Conservation (phyloP, 2,113 vertebrate genomes). For the Tyrannus savana region DNA sequence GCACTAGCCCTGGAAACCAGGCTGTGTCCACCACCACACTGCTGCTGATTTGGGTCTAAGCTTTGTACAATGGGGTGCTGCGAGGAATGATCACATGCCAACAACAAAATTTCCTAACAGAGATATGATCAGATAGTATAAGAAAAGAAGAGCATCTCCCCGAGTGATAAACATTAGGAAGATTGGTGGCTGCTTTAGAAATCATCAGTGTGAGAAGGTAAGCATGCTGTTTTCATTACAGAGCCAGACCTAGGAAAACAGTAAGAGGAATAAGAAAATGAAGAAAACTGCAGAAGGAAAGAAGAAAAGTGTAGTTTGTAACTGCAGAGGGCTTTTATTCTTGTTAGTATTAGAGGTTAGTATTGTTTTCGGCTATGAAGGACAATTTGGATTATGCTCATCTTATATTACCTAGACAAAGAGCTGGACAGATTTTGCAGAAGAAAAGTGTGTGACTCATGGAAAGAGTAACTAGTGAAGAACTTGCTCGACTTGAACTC, state of each 20-base stretch:
- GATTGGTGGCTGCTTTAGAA: not conserved
- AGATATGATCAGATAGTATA: not conserved
- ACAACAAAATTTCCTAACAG: not conserved
- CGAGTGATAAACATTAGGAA: not conserved
- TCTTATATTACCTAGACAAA: not conserved
- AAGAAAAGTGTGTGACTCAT: conserved; percentile 36
- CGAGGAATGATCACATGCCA: accelerated
- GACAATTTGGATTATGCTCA: not conserved
- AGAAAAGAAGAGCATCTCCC: not conserved
- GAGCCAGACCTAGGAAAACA: not conserved
- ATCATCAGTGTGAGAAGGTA: not conserved
- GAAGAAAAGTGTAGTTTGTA: not conserved
- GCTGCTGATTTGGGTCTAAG: not conserved
- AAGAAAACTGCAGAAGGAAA: not conserved
- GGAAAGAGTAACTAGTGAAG: conserved; percentile 54
- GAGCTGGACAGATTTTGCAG: conserved; percentile 17
- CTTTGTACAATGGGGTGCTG: not conserved
- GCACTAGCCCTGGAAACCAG: not conserved
- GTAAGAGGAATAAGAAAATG: not conserved
- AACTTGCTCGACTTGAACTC: conserved; percentile 32
- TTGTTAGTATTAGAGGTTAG: not conserved
- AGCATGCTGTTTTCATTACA: conserved; percentile 13
- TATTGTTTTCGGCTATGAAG: not conserved
- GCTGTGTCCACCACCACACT: not conserved
- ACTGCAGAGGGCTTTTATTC: conserved; percentile 10